Evolutionary conservation across 1,140 invertebrate genomes (phyloP).

Genomic region (Pararge aegeria): DNA sequence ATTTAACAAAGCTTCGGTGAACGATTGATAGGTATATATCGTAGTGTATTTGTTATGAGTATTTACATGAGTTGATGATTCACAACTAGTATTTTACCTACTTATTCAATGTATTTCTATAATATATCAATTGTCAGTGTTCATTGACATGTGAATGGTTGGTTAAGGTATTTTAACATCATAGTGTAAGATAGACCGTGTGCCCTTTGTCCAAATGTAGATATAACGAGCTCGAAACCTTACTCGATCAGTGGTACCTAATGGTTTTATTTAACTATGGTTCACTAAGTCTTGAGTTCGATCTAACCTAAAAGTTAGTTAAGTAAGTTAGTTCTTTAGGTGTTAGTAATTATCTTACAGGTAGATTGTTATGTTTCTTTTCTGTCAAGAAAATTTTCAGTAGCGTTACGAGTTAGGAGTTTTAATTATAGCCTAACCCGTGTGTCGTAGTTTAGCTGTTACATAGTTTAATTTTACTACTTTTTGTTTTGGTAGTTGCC

Average conservation of each 20-base stretch:
- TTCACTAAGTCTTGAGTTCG: too few relatives aligned
- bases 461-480: too few relatives aligned
- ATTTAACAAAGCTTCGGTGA: not conserved
- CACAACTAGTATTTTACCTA: constrained; percentile 24
- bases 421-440: too few relatives aligned
- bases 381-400: too few relatives aligned
- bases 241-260: not conserved
- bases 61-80: constrained; percentile 22
- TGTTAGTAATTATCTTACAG: too few relatives aligned
- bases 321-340: too few relatives aligned
- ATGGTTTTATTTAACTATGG: too few relatives aligned
- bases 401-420: too few relatives aligned
- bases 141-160: constrained; percentile 23
- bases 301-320: too few relatives aligned
- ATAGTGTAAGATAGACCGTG: not conserved
- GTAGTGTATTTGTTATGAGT: constrained; percentile 13
- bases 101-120: constrained; percentile 15
- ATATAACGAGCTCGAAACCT: not conserved
- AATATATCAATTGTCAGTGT: constrained; percentile 20
- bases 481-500: too few relatives aligned
- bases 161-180: constrained; percentile 11
- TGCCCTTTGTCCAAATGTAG: not conserved
- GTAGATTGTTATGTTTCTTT: too few relatives aligned
- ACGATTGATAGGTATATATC: constrained; percentile 19
- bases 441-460: too few relatives aligned